Evolutionary conservation across 2,113 vertebrate genomes (phyloP), one percentile per base, ranked within the genome.

Genomic region (Trichechus manatus): DNA sequence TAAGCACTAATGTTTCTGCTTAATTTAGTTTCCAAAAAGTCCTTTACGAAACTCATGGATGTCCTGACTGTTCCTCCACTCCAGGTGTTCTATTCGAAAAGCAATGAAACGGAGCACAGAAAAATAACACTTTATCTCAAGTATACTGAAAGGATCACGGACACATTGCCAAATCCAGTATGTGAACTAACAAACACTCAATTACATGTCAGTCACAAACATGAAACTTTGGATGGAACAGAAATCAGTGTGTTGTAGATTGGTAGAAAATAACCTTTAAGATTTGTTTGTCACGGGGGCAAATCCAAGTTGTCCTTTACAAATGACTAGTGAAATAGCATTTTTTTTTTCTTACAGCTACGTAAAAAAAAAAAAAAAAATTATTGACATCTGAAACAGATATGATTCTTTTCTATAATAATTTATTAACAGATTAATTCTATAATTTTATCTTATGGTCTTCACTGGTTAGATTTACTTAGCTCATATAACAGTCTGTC

Each of bases 71-170:
- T 27, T 74, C n/a, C 42, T 25, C 79, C 13, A 93, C 82, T 19
- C 6, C 63, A 87, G 78, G 75, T 56, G 80, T 80, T 96, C 56
- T 64, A 85, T 59, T 91, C 36, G n/a, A 66, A 94, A 96, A 95
- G 80, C 59, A 95, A 77, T 44, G 70, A 93, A 74, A 89, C 68
- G 83, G 70, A 87, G 68, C 25, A 68, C 47, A 87, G 47, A 91
- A 97, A 90, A 93, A 94, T 56, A 84, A 75, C 36, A 56, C 63
- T 93, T 95, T 77, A 91, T 93, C 44, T 88, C 83, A 77, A 86
- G 31, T 66, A 83, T 17, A 74, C 42, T 66, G 29, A 91, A 94
- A 95, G n/a, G 4, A 53, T 89, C 94, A 93, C 1, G 2, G 33
- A 89, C 63, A 93, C 8, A 44, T 61, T 79, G 42, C 56, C 59